These are phyloP conservation scores for Panthera leo DNA, from an alignment of 2,113 vertebrate species.

Conservation along the genomic window DNA sequence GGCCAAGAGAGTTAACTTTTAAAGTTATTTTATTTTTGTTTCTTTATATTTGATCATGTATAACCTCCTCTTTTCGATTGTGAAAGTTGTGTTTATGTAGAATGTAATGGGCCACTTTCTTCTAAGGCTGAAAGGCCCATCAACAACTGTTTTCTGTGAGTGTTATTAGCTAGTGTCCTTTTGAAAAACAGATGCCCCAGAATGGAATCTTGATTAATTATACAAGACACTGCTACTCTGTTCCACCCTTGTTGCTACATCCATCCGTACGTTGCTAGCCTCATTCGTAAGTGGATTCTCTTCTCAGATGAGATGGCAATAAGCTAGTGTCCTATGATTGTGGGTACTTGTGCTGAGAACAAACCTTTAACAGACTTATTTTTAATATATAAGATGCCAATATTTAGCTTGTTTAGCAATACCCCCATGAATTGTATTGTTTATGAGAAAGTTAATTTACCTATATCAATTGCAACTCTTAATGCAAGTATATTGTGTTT, in stretches of 20 bases:
- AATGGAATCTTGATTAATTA: background rate
- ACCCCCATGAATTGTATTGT: background rate
- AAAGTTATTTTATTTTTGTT: slow-evolving; percentile 42
- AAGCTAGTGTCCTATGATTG: background rate
- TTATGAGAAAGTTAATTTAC: background rate
- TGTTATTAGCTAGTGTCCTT: background rate
- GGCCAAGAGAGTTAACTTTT: background rate
- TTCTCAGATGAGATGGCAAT: background rate
- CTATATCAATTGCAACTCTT: background rate
- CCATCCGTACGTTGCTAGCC: background rate
- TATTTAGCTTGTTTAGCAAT: background rate
- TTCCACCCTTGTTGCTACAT: background rate
- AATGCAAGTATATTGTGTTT: background rate
- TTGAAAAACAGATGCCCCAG: background rate
- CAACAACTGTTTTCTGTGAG: background rate
- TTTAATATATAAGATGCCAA: background rate
- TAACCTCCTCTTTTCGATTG: background rate
- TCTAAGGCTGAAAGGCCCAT: background rate
- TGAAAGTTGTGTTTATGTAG: background rate
- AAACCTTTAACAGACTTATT: background rate
- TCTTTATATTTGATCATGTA: slow-evolving; percentile 35
- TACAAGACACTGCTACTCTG: background rate
- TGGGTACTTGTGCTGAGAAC: background rate
- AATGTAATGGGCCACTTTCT: background rate
- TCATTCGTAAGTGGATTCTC: background rate